Evolutionary conservation across 2,113 vertebrate genomes (phyloP).

Genomic region (Ceratotherium simum): DNA sequence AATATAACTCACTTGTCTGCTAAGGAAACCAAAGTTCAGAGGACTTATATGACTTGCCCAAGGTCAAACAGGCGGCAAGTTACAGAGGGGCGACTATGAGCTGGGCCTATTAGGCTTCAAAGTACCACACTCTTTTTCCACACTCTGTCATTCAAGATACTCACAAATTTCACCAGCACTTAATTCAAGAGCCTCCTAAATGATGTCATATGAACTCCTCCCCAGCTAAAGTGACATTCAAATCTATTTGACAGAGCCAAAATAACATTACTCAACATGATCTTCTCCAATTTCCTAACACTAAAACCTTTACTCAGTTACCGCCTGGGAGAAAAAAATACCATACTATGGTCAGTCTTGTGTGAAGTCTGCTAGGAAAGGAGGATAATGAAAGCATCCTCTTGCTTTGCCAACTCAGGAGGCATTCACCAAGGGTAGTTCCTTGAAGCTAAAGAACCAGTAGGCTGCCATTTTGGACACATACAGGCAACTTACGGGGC

Average conservation of each 20-base stretch:
- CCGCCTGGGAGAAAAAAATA: background rate
- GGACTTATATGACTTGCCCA: background rate
- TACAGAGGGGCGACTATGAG: background rate
- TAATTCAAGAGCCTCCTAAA: conserved; percentile 30
- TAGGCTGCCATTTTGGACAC: background rate
- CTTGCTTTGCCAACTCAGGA: conserved; percentile 4
- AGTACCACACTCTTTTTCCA: background rate
- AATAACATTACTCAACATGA: background rate
- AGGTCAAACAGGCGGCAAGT: background rate
- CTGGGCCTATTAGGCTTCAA: background rate
- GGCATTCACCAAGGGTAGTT: background rate
- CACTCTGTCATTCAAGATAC: background rate
- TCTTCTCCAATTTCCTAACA: conserved; percentile 31
- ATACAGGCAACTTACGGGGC: background rate
- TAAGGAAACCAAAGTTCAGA: conserved; percentile 37
- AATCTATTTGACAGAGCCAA: conserved; percentile 8
- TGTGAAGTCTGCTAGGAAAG: background rate
- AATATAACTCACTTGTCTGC: background rate
- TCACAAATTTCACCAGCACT: background rate
- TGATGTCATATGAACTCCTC: background rate
- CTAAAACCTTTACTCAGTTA: conserved; percentile 47
- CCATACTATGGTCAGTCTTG: background rate
- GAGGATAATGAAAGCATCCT: background rate
- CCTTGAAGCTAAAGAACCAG: background rate
- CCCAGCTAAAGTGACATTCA: conserved; percentile 37